Base-by-base conservation (phyloP, 2,797 vertebrate species). In the Clarias fuscus region DNA sequence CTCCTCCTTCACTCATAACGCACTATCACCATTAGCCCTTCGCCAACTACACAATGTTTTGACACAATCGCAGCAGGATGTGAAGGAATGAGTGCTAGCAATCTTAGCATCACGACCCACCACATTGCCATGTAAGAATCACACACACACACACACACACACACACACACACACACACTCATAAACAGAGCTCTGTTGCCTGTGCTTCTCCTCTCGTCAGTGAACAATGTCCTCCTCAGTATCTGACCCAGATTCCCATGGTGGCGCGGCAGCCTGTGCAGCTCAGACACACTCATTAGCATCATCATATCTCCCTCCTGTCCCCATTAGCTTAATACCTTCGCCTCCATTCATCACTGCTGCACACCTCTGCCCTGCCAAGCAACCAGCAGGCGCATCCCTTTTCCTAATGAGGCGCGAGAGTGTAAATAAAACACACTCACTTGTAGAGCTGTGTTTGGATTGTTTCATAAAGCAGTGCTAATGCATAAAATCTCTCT, bases 161-260 rank as follows among this genome's bases (percentile, higher is more conserved):
- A 85, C 30, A 79, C 65, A 68, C 67, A 89, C 59, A 83, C 72
- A 80, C 79, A 68, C 11, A 30, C 40, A 81, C 62, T 20, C 40
- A 90, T 82, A 87, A 89, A 85, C 87, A 91, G 87, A 89, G 86
- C 84, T 82, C 89, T 89, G 88, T 88, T 89, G 85, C 89, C 89
- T 87, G 89, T 87, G 68, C 88, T 68, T 86, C 87, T 79, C 85
- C 75, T 89, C 91, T 84, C 84, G 76, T 84, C 81, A 11, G 75
- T 59, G 85, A 93, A 94, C 93, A 91, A 91, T 89, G 80, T 88
- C 88, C 93, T 92, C 84, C 82, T 75, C 80, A 90, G 92, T 92
- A 33, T 84, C 86, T 93, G 89, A 91, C 92, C 91, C 88, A 93
- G 88, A 93, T 91, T 90, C 86, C 86, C 86, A 87, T 88, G 81